phyloP scores from a whole-genome alignment of 2,113 vertebrate genomes.

The Cepphus grylle region DNA sequence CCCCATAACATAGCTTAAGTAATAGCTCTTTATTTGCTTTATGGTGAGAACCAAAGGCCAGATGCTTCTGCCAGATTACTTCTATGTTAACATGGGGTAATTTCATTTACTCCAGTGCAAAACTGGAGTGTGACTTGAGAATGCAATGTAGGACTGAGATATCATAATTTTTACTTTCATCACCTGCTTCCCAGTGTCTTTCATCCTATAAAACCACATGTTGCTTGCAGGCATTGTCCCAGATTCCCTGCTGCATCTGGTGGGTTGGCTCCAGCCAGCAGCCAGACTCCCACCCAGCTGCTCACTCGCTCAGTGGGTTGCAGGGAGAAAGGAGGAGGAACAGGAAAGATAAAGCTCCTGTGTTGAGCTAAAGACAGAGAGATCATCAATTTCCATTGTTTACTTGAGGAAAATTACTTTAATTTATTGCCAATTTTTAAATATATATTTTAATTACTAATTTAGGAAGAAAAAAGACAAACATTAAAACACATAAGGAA shows the following conservation, averaged over 20 bases:
- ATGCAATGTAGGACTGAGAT: rapidly evolving
- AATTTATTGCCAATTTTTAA: neutral
- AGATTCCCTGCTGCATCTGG: neutral
- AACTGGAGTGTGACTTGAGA: neutral
- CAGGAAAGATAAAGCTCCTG: neutral
- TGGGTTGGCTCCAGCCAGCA: neutral
- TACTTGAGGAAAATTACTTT: neutral
- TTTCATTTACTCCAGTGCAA: neutral
- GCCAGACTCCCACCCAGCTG: neutral
- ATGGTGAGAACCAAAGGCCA: neutral
- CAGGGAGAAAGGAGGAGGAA: neutral
- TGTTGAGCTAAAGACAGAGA: neutral
- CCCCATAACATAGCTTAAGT: neutral
- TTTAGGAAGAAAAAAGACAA: neutral
- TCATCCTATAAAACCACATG: neutral
- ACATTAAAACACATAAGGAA: neutral
- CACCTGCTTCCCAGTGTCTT: rapidly evolving
- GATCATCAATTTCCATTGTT: neutral
- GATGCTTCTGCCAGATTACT: neutral
- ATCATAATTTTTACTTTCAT: neutral
- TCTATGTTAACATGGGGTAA: neutral
- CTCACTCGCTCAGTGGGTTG: neutral
- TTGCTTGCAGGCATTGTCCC: neutral
- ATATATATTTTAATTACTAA: neutral
- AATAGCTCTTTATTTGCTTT: neutral